phyloP scores from a whole-genome alignment of 2,113 vertebrate species.

The Clarias macrocephalus region DNA sequence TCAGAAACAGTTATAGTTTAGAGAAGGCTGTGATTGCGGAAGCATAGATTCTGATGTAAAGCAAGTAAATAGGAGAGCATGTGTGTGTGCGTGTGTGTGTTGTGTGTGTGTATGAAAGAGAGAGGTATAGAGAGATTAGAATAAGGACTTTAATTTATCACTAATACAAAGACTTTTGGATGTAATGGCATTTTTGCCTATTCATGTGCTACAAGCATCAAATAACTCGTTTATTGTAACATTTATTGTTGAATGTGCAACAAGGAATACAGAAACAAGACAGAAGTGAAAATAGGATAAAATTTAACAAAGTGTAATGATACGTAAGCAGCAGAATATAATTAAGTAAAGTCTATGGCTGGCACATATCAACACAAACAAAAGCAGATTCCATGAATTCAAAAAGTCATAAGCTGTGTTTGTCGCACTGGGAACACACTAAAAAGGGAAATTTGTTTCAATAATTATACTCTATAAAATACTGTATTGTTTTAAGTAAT shows the following conservation, averaged over 20 bases:
- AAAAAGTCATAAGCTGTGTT: not conserved
- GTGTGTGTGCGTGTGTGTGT: too few species aligned
- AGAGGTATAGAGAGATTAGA: not conserved
- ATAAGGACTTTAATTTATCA: not conserved
- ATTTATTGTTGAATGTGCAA: not conserved
- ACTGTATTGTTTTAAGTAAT: too few species aligned
- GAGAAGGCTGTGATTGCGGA: not conserved
- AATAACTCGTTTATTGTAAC: not conserved
- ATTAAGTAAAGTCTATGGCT: not conserved
- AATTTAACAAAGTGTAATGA: not conserved
- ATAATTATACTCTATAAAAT: not conserved
- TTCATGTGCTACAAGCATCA: not conserved
- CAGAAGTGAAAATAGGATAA: not conserved
- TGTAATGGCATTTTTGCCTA: not conserved
- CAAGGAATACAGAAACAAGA: not conserved
- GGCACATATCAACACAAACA: not conserved
- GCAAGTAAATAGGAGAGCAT: constrained; percentile 7
- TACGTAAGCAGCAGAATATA: not conserved
- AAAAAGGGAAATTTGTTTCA: not conserved
- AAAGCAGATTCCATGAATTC: not conserved
- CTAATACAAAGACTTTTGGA: not conserved
- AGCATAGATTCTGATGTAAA: not conserved
- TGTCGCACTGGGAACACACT: not conserved
- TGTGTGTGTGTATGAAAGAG: not conserved
- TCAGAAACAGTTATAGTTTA: not conserved